These are phyloP conservation scores for Nixonia krombeini DNA, from an alignment of 1,140 invertebrate genomes.

Conservation along the genomic window DNA sequence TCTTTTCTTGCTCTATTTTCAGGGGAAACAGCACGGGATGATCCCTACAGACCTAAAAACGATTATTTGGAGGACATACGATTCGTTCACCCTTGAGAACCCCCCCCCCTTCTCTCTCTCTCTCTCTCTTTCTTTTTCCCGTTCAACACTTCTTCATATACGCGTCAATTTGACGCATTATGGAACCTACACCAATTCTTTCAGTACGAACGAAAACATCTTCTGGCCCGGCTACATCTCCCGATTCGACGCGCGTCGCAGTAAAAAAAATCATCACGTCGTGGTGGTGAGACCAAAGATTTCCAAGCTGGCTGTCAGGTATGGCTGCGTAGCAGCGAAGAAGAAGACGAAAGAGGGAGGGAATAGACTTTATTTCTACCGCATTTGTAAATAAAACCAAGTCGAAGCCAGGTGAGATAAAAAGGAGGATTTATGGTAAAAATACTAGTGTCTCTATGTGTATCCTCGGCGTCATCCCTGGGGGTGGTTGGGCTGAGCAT, in stretches of 20 bases:
- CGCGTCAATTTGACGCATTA: slow-evolving; percentile 24
- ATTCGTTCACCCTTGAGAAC: background rate
- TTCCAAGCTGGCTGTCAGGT: slow-evolving; percentile 19
- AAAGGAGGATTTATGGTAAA: slow-evolving; percentile 48
- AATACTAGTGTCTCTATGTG: slow-evolving; percentile 49
- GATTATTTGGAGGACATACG: no score
- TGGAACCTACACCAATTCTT: no score
- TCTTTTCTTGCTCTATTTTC: no score
- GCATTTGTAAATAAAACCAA: slow-evolving; percentile 50
- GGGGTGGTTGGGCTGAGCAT: background rate
- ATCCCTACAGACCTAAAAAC: no score
- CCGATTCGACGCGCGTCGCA: slow-evolving; percentile 28
- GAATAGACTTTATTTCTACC: slow-evolving; percentile 32
- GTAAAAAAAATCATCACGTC: slow-evolving; percentile 42
- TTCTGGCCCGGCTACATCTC: slow-evolving; percentile 8
- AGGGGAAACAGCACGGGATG: no score
- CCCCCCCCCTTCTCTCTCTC: slow-evolving; percentile 6
- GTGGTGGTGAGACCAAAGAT: slow-evolving; percentile 9
- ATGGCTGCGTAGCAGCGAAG: slow-evolving; percentile 25
- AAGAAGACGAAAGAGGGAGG: no score
- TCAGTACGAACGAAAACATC: slow-evolving; percentile 36
- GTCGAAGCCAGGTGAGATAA: slow-evolving; percentile 46
- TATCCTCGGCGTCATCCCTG: slow-evolving; percentile 13
- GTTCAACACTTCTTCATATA: slow-evolving; percentile 8
- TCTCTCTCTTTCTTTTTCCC: no score